A percentile compares a stretch with the other conserved stretches of the same genome.
phyloP scores from a whole-genome alignment of 2,888 invertebrate genomes.

The Leucophenga montana region DNA sequence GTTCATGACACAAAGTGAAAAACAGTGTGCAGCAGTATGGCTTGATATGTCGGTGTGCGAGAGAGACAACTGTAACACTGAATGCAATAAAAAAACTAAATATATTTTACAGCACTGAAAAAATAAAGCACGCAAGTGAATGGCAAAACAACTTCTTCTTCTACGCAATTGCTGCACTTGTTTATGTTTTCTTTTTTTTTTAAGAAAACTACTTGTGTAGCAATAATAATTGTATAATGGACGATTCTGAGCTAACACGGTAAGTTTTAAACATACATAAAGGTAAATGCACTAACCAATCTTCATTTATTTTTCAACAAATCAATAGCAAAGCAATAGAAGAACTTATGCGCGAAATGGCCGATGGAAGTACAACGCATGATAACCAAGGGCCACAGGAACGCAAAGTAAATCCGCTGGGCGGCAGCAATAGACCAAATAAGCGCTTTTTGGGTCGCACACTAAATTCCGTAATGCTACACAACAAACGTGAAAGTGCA shows the following conservation, averaged over 20 bases:
- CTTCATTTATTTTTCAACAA: background rate
- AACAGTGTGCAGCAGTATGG: too few species aligned
- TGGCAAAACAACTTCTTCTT: too few species aligned
- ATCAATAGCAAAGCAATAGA: slow-evolving; percentile 57
- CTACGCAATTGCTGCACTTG: too few species aligned
- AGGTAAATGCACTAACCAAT: background rate
- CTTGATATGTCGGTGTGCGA: too few species aligned
- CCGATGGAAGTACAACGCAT: slow-evolving; percentile 28
- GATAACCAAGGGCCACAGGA: slow-evolving; percentile 43
- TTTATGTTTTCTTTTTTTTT: too few species aligned
- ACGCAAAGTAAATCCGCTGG: slow-evolving; percentile 64
- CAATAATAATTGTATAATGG: slow-evolving; percentile 43
- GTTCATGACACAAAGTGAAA: too few species aligned
- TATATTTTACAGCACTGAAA: too few species aligned
- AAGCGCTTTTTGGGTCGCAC: slow-evolving; percentile 67
- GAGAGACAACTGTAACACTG: too few species aligned
- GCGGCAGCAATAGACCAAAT: slow-evolving; percentile 52
- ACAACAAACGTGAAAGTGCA: slow-evolving; percentile 59
- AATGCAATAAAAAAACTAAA: too few species aligned
- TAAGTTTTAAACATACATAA: slow-evolving; percentile 36
- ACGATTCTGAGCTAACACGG: slow-evolving; percentile 58
- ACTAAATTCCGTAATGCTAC: slow-evolving; percentile 56
- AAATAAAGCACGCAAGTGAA: too few species aligned
- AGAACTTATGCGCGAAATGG: slow-evolving; percentile 60
- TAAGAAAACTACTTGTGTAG: too few species aligned